phyloP scores from a whole-genome alignment of 2,888 invertebrate genomes.

The Micropterix aruncella region DNA sequence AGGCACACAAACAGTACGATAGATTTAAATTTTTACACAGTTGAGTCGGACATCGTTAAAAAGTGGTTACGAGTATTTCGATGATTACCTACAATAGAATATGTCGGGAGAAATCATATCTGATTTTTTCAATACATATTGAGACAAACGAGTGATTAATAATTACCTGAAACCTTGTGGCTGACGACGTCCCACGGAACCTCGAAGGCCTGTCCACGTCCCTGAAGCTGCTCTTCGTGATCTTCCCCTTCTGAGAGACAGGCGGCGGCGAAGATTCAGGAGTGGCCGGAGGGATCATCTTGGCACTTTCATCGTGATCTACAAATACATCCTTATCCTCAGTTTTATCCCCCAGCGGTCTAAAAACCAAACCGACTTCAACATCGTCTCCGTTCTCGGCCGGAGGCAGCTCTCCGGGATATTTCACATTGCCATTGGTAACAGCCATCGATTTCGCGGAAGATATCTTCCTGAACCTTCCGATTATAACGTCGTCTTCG shows the following conservation, averaged over 20 bases:
- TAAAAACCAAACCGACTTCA: slow-evolving; percentile 29
- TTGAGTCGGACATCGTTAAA: too few species aligned
- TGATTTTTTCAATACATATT: background rate
- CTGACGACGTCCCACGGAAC: slow-evolving; percentile 43
- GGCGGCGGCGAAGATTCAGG: slow-evolving; percentile 18
- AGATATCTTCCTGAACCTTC: slow-evolving; percentile 35
- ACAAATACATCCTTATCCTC: slow-evolving; percentile 15
- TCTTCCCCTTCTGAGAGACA: slow-evolving; percentile 12
- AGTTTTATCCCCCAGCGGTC: slow-evolving; percentile 20
- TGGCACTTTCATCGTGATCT: slow-evolving; percentile 14
- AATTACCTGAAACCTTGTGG: slow-evolving; percentile 46
- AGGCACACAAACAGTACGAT: too few species aligned
- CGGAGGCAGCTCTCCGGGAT: slow-evolving; percentile 23
- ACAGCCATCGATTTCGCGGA: slow-evolving; percentile 40
- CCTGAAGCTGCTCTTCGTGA: slow-evolving; percentile 47
- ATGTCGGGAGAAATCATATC: background rate
- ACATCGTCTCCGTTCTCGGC: slow-evolving; percentile 20
- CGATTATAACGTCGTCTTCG: slow-evolving; percentile 36
- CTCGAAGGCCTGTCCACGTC: slow-evolving; percentile 46
- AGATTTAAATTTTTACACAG: too few species aligned
- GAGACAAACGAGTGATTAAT: too few species aligned
- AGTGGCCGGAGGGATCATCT: slow-evolving; percentile 14
- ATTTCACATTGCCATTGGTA: slow-evolving; percentile 34
- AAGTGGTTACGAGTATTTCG: too few species aligned
- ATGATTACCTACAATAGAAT: too few species aligned